phyloP scores from a whole-genome alignment of 2,797 vertebrate species.

The Danio kyathit region DNA sequence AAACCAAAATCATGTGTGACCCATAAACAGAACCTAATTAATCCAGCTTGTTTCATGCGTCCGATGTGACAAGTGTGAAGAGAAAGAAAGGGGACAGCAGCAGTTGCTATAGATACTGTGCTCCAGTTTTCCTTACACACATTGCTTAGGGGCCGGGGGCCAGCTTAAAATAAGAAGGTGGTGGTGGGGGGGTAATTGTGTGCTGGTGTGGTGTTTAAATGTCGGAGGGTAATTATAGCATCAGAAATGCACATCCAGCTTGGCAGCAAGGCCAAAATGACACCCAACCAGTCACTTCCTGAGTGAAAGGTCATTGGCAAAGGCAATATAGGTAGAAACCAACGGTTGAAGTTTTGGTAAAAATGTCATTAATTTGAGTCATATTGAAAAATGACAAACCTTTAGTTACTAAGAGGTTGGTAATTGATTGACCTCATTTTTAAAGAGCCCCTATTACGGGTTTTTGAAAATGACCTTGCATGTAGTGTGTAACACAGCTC shows the following conservation, averaged over 20 bases:
- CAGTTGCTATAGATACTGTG: conserved; percentile 83
- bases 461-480: too few relatives aligned
- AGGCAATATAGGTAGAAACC: background rate
- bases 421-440: background rate
- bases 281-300: conserved; percentile 35
- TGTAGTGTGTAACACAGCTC: too few relatives aligned
- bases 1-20: background rate
- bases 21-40: conserved; percentile 1
- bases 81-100: conserved; percentile 66
- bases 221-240: conserved; percentile 63
- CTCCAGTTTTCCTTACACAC: conserved; percentile 74
- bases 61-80: background rate
- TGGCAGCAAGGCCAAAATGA: conserved; percentile 37
- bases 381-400: background rate
- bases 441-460: too few relatives aligned
- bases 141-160: conserved; percentile 43
- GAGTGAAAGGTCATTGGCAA: conserved; percentile 45
- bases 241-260: conserved; percentile 44
- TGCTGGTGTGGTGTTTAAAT: conserved; percentile 44
- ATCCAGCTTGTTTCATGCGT: background rate
- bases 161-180: conserved; percentile 54
- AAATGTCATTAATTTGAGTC: background rate
- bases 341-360: background rate
- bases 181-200: conserved; percentile 69
- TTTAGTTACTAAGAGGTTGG: background rate